A percentile compares a stretch with the other conserved stretches of the same genome.
These are phyloP conservation scores for Aegithalos caudatus DNA, from an alignment of 2,113 vertebrate species.

Conservation along the genomic window DNA sequence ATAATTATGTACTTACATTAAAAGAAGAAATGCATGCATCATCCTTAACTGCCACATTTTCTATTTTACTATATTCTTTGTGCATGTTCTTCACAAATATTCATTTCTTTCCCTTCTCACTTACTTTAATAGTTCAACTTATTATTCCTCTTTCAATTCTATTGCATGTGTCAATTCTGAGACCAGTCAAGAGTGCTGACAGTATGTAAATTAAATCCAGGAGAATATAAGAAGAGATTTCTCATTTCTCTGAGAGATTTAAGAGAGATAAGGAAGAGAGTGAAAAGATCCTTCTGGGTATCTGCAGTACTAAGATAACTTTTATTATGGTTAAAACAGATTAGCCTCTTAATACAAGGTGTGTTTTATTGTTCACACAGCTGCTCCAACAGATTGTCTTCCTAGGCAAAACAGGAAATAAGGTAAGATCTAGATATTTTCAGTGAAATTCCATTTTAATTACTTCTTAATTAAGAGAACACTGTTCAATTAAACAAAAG, in stretches of 20 bases:
- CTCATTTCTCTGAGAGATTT: conserved; percentile 47
- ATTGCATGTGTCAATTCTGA: conserved; percentile 19
- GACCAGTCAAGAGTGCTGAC: not conserved
- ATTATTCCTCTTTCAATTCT: conserved; percentile 49
- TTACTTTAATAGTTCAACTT: not conserved
- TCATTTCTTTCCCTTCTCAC: not conserved
- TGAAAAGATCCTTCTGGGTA: conserved; percentile 53
- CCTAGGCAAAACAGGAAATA: conserved; percentile 36
- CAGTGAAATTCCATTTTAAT: conserved; percentile 63
- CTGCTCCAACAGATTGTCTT: conserved; percentile 68
- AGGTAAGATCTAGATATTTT: conserved; percentile 43
- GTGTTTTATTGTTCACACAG: conserved; percentile 58
- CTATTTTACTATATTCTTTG: not conserved
- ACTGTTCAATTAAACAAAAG: conserved; percentile 59
- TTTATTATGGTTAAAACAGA: conserved; percentile 57
- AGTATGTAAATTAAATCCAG: conserved; percentile 52
- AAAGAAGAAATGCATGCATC: not conserved
- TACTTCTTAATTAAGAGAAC: conserved; percentile 70
- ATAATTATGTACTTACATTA: not conserved
- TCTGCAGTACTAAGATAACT: conserved; percentile 41
- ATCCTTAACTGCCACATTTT: not conserved
- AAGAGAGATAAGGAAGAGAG: conserved; percentile 46
- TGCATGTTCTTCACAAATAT: not conserved
- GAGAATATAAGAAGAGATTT: conserved; percentile 37
- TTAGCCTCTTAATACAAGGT: conserved; percentile 61